Percentiles rank a stretch among this genome's conserved stretches.
phyloP scores from a whole-genome alignment of 2,888 invertebrate genomes.

The Leucoptera coffeella region DNA sequence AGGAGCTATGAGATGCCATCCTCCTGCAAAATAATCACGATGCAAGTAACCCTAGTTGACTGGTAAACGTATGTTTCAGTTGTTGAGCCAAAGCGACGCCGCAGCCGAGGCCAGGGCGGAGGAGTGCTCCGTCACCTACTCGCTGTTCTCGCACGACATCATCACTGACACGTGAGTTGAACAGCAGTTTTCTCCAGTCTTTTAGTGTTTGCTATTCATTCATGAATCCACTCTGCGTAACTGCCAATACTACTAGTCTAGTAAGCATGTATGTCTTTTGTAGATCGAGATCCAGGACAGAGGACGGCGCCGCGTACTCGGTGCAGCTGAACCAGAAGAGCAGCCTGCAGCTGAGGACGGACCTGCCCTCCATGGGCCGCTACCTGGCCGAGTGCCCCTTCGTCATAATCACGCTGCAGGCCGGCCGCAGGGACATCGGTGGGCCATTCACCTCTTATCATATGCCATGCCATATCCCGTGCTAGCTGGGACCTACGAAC shows the following conservation, averaged over 20 bases:
- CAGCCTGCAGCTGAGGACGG: constrained; percentile 34
- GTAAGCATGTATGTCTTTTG: too few species aligned
- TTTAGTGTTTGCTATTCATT: too few species aligned
- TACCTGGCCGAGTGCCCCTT: constrained; percentile 44
- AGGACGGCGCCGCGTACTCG: constrained; percentile 5
- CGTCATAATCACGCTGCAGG: constrained; percentile 31
- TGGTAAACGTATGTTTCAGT: constrained; percentile 21
- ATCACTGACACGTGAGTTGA: constrained; percentile 34
- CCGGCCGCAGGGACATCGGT: constrained; percentile 24
- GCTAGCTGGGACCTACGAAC: too few species aligned
- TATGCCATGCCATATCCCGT: too few species aligned
- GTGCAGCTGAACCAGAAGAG: constrained; percentile 39
- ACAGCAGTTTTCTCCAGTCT: too few species aligned
- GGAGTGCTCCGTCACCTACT: constrained; percentile 26
- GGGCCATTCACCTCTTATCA: too few species aligned
- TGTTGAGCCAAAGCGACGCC: constrained; percentile 15
- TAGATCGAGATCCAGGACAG: too few species aligned
- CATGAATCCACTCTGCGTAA: too few species aligned
- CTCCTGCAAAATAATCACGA: too few species aligned
- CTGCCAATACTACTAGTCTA: too few species aligned
- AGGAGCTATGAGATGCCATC: too few species aligned
- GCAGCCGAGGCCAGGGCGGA: constrained; percentile 12
- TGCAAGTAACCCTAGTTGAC: too few species aligned
- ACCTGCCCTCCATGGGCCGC: constrained; percentile 22
- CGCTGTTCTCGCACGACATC: constrained; percentile 34